phyloP scores from a whole-genome alignment of 2,113 vertebrate species.

The Lutjanus erythropterus region DNA sequence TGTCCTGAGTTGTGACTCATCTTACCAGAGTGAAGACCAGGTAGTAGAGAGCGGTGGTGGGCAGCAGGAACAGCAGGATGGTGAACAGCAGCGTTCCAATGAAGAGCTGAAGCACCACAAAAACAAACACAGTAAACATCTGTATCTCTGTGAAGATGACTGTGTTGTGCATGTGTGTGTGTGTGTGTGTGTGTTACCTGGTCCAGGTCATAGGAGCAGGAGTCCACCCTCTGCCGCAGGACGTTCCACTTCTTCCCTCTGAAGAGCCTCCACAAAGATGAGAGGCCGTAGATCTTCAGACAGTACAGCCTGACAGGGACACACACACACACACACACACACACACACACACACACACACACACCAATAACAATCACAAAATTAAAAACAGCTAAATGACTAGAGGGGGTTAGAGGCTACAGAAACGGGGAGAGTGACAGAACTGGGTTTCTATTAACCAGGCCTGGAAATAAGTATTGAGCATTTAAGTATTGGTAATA shows the following conservation, averaged over 20 bases:
- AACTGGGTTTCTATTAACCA: too few relatives aligned
- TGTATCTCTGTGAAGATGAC: neutral
- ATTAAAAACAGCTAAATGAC: too few relatives aligned
- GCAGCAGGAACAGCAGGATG: slow-evolving; percentile 94
- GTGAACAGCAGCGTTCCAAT: slow-evolving; percentile 97
- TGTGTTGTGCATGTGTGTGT: neutral
- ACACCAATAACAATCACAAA: neutral
- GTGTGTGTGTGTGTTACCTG: slow-evolving; percentile 85
- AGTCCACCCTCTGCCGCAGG: slow-evolving; percentile 95
- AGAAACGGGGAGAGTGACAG: too few relatives aligned
- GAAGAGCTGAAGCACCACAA: slow-evolving; percentile 87
- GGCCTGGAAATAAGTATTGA: too few relatives aligned
- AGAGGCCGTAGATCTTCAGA: slow-evolving; percentile 94
- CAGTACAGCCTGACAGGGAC: slow-evolving; percentile 90
- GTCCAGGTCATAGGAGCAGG: slow-evolving; percentile 97
- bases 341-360: neutral
- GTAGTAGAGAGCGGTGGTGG: slow-evolving; percentile 96
- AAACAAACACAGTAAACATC: neutral
- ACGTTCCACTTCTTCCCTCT: slow-evolving; percentile 99
- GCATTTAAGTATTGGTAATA: too few relatives aligned
- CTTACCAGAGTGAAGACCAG: slow-evolving; percentile 97
- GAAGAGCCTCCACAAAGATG: slow-evolving; percentile 97
- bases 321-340: neutral
- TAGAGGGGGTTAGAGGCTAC: too few relatives aligned
- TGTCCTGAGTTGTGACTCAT: neutral